A percentile compares a stretch with the other conserved stretches of the same genome.
Conservation (phyloP, 64 coral and sea anemone genomes). For the Stichodactyla helianthus region DNA sequence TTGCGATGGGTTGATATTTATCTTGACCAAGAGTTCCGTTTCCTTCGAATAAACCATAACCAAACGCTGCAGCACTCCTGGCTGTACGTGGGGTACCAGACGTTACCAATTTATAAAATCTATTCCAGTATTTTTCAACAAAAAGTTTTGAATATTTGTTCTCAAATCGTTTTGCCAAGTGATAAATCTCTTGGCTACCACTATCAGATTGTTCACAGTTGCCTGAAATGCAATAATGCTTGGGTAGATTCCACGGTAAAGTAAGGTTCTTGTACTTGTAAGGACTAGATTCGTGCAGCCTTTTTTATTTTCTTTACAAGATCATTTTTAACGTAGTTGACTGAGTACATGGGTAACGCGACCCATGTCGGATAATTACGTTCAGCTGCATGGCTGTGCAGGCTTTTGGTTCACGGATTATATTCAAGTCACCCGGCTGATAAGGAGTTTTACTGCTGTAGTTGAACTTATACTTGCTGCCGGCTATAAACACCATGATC, state of each 20-base stretch:
- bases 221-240: conserved; percentile 17
- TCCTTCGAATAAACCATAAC: conserved; percentile 62
- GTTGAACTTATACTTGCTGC: neutral
- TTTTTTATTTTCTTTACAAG: conserved; percentile 51
- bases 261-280: conserved; percentile 57
- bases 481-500: no score
- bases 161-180: conserved; percentile 47
- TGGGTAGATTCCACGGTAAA: conserved; percentile 30
- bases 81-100: conserved; percentile 31
- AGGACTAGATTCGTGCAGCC: conserved; percentile 21
- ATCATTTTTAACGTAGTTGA: conserved; percentile 19
- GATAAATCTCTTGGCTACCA: conserved; percentile 56
- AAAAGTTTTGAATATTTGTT: conserved; percentile 47
- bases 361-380: conserved; percentile 58
- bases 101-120: conserved; percentile 44
- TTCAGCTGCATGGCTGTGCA: conserved; percentile 55
- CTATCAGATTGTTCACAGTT: conserved; percentile 39
- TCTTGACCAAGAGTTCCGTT: conserved; percentile 21
- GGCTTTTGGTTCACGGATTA: neutral
- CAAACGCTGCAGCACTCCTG: conserved; percentile 61
- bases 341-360: conserved; percentile 57
- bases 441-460: conserved; percentile 29
- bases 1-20: conserved; percentile 59
- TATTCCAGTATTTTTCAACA: conserved; percentile 49
- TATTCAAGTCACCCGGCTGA: conserved; percentile 4